Evolutionary conservation across 2,888 invertebrate genomes (phyloP), one percentile per base, ranked within the genome.

Genomic region (Marronus borbonicus): DNA sequence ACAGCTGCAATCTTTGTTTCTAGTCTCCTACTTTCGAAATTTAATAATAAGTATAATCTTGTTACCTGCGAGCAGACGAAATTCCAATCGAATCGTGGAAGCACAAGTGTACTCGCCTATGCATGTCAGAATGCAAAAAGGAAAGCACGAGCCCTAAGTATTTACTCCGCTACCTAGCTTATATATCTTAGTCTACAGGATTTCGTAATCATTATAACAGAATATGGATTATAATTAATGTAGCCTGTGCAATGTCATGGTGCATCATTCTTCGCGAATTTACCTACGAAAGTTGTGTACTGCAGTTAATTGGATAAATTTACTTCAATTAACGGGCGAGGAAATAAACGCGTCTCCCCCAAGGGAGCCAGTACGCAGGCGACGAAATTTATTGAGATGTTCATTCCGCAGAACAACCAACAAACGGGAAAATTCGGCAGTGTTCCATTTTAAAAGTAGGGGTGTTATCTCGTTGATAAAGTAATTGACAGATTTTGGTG

Each of bases 221-320:
- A 66, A 49, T 20, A 66, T 66, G 66, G 66, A 66, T 55, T 55
- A 28, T 72, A 55, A 72, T 55, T 72, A 36, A 17, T 28, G 55
- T 20, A 28, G 31, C 49, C 66, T 8, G 44, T 49, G 66, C 44
- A 28, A 44, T 17, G 70, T 28, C 39, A 77, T 64, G 62, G 60
- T 72, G 74, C 79, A 82, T 82, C 74, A 79, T 79, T 80, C 82
- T 81, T 82, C 80, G 81, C 81, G 81, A 81, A 78, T 83, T 82
- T 80, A 81, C 81, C 80, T 80, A 79, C 81, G 83, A 82, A 82
- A 83, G 82, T 82, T 83, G 78, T 80, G 75, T 81, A 80, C 79
- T 70, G 72, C 74, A 77, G 76, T 78, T 83, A 84, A 84, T 83
- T 83, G 82, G 81, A 81, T 81, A 81, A 83, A 82, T 82, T 82